Conservation (phyloP, 2,888 invertebrate genomes). For the Patella depressa region DNA sequence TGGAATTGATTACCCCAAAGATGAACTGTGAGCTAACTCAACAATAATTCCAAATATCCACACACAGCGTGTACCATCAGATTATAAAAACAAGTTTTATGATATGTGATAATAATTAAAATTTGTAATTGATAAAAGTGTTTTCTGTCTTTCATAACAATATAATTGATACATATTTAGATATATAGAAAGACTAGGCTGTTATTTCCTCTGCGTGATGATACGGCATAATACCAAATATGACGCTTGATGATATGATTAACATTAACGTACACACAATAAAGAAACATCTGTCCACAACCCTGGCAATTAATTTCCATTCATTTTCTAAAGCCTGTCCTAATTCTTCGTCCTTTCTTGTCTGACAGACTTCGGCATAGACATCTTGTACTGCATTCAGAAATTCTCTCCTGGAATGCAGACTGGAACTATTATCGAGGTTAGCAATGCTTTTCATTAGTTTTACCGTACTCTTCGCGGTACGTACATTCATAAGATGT, state of each 20-base stretch:
- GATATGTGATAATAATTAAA: too few relatives aligned
- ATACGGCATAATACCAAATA: slow-evolving; percentile 16
- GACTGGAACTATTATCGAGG: slow-evolving; percentile 12
- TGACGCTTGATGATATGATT: slow-evolving; percentile 13
- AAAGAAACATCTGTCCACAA: slow-evolving; percentile 37
- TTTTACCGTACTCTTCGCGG: slow-evolving; percentile 22
- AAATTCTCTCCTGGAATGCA: slow-evolving; percentile 25
- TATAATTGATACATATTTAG: too few relatives aligned
- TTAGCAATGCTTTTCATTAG: slow-evolving; percentile 31
- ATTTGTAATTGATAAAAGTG: too few relatives aligned
- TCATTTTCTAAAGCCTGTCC: slow-evolving; percentile 34
- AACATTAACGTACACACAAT: slow-evolving; percentile 17
- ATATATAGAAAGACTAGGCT: too few relatives aligned
- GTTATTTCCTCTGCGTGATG: neutral
- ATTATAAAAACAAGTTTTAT: too few relatives aligned
- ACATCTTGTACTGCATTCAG: slow-evolving; percentile 29
- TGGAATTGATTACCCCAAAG: slow-evolving; percentile 35
- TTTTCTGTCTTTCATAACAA: too few relatives aligned
- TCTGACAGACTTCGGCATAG: slow-evolving; percentile 30
- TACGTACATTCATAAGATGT: slow-evolving; percentile 11
- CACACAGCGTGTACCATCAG: too few relatives aligned
- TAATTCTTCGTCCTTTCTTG: slow-evolving; percentile 27
- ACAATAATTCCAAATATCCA: too few relatives aligned
- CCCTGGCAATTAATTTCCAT: slow-evolving; percentile 37
- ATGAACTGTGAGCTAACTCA: slow-evolving; percentile 29